These are phyloP conservation scores for Tetranychus piercei DNA, from an alignment of 2,888 invertebrate species.

Conservation along the genomic window DNA sequence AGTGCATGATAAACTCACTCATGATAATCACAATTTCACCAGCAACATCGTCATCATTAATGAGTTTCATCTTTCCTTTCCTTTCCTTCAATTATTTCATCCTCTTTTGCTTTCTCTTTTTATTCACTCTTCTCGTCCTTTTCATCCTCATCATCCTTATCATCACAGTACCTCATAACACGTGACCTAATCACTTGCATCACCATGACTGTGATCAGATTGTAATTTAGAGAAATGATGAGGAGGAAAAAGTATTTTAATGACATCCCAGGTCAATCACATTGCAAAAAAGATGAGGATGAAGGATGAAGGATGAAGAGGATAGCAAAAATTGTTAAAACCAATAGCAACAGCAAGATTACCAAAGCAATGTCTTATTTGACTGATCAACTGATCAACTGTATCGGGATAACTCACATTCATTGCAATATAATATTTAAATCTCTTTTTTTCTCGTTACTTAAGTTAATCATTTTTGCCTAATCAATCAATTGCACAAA, in stretches of 20 bases:
- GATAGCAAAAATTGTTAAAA: not conserved
- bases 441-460: no score
- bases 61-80: not conserved
- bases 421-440: no score
- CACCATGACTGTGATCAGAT: not conserved
- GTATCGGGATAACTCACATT: no score
- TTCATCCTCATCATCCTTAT: not conserved
- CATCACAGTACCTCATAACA: not conserved
- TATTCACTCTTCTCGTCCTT: slow-evolving; percentile 17
- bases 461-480: no score
- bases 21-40: no score
- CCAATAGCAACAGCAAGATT: not conserved
- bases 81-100: not conserved
- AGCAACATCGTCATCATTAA: not conserved
- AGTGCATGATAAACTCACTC: no score
- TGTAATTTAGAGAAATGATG: slow-evolving; percentile 1
- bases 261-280: slow-evolving; percentile 1
- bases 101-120: slow-evolving; percentile 28
- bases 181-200: slow-evolving; percentile 1
- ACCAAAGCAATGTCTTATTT: no score
- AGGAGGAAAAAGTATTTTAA: not conserved
- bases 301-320: not conserved
- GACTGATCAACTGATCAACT: no score
- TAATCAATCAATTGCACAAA: no score
- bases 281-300: not conserved